These are phyloP conservation scores for Diploscapter pachys DNA, from an alignment of 1,140 invertebrate genomes.

Conservation along the genomic window DNA sequence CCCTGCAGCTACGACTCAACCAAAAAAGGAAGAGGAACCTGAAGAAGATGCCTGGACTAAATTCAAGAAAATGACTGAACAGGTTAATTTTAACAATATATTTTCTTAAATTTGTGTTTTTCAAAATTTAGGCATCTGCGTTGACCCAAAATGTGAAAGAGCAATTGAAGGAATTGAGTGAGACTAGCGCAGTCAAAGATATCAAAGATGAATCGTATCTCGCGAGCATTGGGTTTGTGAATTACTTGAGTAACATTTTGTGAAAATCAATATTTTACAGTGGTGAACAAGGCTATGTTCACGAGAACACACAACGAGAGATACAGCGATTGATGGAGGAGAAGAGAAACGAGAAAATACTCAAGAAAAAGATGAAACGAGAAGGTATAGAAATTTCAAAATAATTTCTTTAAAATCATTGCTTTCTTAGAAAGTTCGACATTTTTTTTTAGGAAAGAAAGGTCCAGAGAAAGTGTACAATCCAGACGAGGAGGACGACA, in stretches of 20 bases:
- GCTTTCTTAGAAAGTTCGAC: no score
- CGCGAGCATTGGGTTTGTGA: conserved; percentile 41
- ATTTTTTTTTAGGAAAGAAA: conserved; percentile 23
- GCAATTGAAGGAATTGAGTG: conserved; percentile 42
- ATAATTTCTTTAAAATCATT: no score
- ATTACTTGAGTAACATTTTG: background rate
- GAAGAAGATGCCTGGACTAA: conserved; percentile 56
- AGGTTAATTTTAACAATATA: conserved; percentile 3
- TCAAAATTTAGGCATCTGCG: background rate
- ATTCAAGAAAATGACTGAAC: conserved; percentile 56
- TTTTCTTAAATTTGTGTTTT: background rate
- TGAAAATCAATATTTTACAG: conserved; percentile 28
- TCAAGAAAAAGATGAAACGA: conserved; percentile 49
- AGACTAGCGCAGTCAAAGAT: conserved; percentile 49
- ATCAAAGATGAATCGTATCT: conserved; percentile 55
- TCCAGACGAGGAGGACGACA: conserved; percentile 50
- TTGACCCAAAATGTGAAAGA: background rate
- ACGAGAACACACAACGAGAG: conserved; percentile 42
- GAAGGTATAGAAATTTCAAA: background rate
- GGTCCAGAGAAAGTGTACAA: conserved; percentile 40
- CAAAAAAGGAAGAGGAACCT: conserved; percentile 48
- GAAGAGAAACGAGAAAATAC: conserved; percentile 49
- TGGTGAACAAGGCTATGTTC: conserved; percentile 43
- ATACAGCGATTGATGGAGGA: conserved; percentile 47
- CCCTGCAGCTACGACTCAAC: conserved; percentile 23